Percentiles rank a stretch among this genome's conserved stretches.
phyloP scores from a whole-genome alignment of 1,140 invertebrate species.

The Grapholita molesta region DNA sequence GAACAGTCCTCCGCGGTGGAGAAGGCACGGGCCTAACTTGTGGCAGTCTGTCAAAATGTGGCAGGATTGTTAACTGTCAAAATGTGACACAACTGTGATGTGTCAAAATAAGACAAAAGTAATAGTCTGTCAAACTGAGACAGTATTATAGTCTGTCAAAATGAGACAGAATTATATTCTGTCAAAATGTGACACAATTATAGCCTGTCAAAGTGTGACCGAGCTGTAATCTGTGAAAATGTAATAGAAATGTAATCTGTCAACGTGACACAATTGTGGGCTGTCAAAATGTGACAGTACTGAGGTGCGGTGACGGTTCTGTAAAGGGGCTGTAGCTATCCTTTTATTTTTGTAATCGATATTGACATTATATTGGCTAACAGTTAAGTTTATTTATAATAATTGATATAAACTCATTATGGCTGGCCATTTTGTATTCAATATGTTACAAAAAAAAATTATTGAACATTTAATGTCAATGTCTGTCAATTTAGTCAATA shows the following conservation, averaged over 20 bases:
- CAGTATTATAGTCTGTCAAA: no score
- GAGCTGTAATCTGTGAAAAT: no score
- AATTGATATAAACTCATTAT: not conserved
- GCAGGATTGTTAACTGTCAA: not conserved
- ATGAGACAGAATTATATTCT: no score
- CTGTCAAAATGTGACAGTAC: no score
- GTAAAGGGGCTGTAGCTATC: not conserved
- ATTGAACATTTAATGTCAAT: no score
- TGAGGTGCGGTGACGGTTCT: not conserved
- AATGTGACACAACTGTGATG: no score
- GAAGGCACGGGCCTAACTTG: conserved; percentile 1
- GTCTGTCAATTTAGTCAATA: not conserved
- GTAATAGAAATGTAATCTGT: no score
- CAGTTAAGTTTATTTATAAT: not conserved
- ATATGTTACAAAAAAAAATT: not conserved
- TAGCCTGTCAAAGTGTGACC: no score
- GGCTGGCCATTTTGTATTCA: not conserved
- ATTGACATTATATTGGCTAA: not conserved
- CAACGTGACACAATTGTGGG: no score
- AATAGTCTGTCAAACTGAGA: no score
- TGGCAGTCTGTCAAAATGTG: conserved; percentile 1
- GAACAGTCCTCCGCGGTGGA: not conserved
- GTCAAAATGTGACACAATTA: no score
- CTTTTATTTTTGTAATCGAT: not conserved
- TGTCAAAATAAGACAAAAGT: no score